Evolutionary conservation across 2,797 vertebrate species (phyloP).

Genomic region (Poecilia velifera): DNA sequence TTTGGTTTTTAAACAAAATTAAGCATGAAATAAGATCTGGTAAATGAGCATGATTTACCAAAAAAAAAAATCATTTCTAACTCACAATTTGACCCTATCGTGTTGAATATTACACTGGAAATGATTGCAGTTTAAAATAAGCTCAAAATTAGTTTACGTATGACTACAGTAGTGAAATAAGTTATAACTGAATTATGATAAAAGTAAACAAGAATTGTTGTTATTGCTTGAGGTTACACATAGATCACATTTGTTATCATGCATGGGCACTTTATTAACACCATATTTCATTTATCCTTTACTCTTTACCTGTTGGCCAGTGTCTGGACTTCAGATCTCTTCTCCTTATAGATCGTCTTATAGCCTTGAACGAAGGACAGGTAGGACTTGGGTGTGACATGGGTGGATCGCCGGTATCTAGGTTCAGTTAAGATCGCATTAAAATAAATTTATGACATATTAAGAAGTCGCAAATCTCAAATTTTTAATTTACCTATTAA

Average conservation of each 20-base stretch:
- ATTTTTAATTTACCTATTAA: neutral
- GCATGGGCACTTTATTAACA: neutral
- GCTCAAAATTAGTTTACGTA: neutral
- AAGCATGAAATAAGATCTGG: too few species aligned
- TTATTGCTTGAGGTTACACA: neutral
- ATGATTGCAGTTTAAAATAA: neutral
- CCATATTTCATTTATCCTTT: constrained; percentile 18
- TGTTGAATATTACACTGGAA: neutral
- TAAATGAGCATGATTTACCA: neutral
- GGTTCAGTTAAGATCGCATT: constrained; percentile 16
- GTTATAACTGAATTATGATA: neutral
- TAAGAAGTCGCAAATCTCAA: neutral
- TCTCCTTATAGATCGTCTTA: constrained; percentile 91
- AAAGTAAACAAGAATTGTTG: neutral
- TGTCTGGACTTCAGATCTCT: constrained; percentile 87
- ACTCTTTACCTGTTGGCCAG: constrained; percentile 90
- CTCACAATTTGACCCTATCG: neutral
- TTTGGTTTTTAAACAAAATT: neutral
- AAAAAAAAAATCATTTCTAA: neutral
- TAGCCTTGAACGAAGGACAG: constrained; percentile 96
- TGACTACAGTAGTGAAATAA: neutral
- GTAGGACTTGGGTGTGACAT: constrained; percentile 97
- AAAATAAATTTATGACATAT: neutral
- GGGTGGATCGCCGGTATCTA: constrained; percentile 90
- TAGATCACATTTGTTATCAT: neutral